A percentile compares a stretch with the other conserved stretches of the same genome.
These are phyloP conservation scores for Diadema setosum DNA, from an alignment of 35 echinoderm and acorn worm genomes.

Conservation along the genomic window DNA sequence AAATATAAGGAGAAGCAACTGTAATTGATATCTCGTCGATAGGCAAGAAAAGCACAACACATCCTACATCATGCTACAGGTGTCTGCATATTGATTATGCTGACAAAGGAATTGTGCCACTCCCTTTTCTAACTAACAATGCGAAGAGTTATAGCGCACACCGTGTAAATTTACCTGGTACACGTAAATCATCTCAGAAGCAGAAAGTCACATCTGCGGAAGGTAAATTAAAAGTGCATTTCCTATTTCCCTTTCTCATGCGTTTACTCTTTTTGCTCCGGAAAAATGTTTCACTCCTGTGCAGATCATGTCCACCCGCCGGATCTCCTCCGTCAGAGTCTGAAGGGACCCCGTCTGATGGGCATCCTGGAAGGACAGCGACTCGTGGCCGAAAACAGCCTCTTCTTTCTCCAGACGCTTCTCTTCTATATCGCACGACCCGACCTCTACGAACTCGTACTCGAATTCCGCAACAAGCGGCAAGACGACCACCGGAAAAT, in stretches of 20 bases:
- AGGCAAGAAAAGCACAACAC: too few species aligned
- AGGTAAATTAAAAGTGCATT: too few species aligned
- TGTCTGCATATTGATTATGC: too few species aligned
- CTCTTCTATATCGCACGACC: slow-evolving; percentile 78
- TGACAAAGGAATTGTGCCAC: too few species aligned
- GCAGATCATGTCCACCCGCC: slow-evolving; percentile 67
- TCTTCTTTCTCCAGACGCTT: slow-evolving; percentile 85
- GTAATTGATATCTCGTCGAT: too few species aligned
- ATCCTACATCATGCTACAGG: too few species aligned
- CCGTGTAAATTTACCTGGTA: too few species aligned
- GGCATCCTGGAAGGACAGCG: slow-evolving; percentile 56
- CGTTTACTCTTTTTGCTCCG: background rate
- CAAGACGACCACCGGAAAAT: slow-evolving; percentile 48
- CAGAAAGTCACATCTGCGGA: too few species aligned
- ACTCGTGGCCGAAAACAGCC: slow-evolving; percentile 77
- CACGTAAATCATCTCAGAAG: too few species aligned
- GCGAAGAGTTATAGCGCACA: too few species aligned
- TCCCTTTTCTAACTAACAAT: too few species aligned
- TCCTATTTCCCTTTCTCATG: background rate
- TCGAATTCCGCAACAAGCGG: slow-evolving; percentile 56
- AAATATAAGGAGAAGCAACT: too few species aligned
- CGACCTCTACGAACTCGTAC: slow-evolving; percentile 75
- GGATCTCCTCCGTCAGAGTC: slow-evolving; percentile 29
- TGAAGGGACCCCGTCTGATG: slow-evolving; percentile 37
- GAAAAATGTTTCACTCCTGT: background rate